Conservation (phyloP, 2,113 vertebrate genomes). For the Brachyhypopomus occidentalis region DNA sequence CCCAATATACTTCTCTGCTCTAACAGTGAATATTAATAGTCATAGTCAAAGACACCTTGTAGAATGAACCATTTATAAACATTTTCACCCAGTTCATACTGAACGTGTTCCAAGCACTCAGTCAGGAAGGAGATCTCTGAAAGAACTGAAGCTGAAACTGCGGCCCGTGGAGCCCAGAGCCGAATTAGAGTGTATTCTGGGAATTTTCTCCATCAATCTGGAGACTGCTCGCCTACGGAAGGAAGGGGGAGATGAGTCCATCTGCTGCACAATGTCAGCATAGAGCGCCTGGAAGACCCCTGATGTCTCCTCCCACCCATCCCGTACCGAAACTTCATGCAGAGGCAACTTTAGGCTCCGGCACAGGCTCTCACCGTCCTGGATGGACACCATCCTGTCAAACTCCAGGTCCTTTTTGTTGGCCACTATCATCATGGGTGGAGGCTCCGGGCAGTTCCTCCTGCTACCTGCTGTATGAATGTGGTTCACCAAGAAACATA, state of each 20-base stretch:
- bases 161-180: conserved; percentile 42
- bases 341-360: conserved; percentile 75
- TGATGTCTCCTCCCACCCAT: conserved; percentile 77
- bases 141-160: conserved; percentile 51
- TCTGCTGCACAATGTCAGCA: conserved; percentile 69
- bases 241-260: conserved; percentile 68
- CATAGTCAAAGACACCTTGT: background rate
- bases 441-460: conserved; percentile 62
- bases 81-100: too few species aligned
- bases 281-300: conserved; percentile 71
- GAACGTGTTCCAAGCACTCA: conserved; percentile 12
- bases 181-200: conserved; percentile 71
- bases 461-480: conserved; percentile 65
- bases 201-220: conserved; percentile 80
- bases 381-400: conserved; percentile 76
- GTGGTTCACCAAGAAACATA: conserved; percentile 80
- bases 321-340: conserved; percentile 76
- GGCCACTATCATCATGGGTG: conserved; percentile 73
- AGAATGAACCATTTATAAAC: background rate
- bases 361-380: conserved; percentile 72
- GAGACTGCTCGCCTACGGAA: conserved; percentile 74
- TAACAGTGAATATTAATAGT: background rate
- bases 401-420: conserved; percentile 82
- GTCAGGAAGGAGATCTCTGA: conserved; percentile 48
- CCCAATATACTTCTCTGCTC: background rate